phyloP scores from a whole-genome alignment of 2,888 invertebrate genomes.

The Catocala sponsa region DNA sequence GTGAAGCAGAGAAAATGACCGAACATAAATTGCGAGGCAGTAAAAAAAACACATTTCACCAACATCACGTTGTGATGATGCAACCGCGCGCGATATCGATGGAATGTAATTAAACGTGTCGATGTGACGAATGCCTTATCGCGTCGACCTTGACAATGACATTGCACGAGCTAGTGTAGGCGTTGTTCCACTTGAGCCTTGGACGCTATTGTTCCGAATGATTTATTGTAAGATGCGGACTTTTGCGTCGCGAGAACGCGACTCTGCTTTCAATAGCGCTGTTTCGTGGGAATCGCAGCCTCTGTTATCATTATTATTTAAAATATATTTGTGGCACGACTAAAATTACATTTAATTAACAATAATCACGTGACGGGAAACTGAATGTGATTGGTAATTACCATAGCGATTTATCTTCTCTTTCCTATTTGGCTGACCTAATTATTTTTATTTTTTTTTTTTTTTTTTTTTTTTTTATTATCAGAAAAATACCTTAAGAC shows the following conservation, averaged over 20 bases:
- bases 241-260: conserved; percentile 11
- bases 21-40: conserved; percentile 48
- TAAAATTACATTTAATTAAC: too few species aligned
- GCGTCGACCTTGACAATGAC: conserved; percentile 82
- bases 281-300: background rate
- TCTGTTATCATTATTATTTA: background rate
- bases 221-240: conserved; percentile 29
- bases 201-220: conserved; percentile 40
- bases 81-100: conserved; percentile 71
- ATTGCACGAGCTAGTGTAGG: conserved; percentile 58
- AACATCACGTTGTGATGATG: conserved; percentile 76
- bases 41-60: conserved; percentile 56
- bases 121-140: conserved; percentile 80
- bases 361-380: too few species aligned
- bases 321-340: too few species aligned
- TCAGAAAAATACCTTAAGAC: too few species aligned
- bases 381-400: too few species aligned
- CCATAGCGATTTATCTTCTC: too few species aligned
- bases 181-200: conserved; percentile 32
- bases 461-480: too few species aligned
- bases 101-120: conserved; percentile 83
- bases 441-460: too few species aligned
- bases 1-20: conserved; percentile 52
- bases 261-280: background rate
- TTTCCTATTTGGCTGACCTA: too few species aligned